Base-by-base conservation (phyloP, 1,140 invertebrate species). In the Drosophila novamexicana region DNA sequence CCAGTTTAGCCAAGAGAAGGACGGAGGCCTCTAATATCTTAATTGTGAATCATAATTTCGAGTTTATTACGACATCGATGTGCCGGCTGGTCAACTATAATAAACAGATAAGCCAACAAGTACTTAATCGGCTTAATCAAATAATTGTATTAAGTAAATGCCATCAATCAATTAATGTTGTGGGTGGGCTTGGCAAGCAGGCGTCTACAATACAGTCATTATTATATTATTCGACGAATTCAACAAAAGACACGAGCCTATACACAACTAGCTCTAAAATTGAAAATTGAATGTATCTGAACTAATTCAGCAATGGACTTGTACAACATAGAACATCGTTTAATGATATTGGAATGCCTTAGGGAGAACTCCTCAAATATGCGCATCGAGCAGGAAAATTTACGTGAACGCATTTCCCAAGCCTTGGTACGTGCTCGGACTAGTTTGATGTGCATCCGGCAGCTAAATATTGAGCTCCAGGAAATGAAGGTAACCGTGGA, bases 81-180 rank as follows among this genome's bases (percentile, higher is more conserved):
- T 81, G 73, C 59, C 37, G 62, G 54, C 58, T 40, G 12, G 3
- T n/a, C 39, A 44, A 10, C n/a, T 22, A 40, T n/a, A 10, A 14
- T 34, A 32, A 32, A 32, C 44, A 32, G 45, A 52, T 77, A 61
- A 68, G 59, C 47, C 44, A 62, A 36, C 12, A 50, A 29, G 18
- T 29, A 16, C 61, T 74, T 88, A 88, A 86, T 82, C 76, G 68
- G 79, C 79, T 88, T 86, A 86, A 39, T 56, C 34, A 14, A 59
- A 64, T 74, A 82, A 86, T 79, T 70, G 72, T 64, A 68, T 67
- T 79, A 81, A 44, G 62, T 12, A 39, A 59, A 57, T 50, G 59
- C 6, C 67, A 81, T 71, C 72, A 82, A 79, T 86, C 67, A 74
- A 56, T 42, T 77, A 32, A 71, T 59, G 18, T 44, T 9, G 8